phyloP scores from a whole-genome alignment of 2,113 vertebrate genomes.

The Pseudopipra pipra region DNA sequence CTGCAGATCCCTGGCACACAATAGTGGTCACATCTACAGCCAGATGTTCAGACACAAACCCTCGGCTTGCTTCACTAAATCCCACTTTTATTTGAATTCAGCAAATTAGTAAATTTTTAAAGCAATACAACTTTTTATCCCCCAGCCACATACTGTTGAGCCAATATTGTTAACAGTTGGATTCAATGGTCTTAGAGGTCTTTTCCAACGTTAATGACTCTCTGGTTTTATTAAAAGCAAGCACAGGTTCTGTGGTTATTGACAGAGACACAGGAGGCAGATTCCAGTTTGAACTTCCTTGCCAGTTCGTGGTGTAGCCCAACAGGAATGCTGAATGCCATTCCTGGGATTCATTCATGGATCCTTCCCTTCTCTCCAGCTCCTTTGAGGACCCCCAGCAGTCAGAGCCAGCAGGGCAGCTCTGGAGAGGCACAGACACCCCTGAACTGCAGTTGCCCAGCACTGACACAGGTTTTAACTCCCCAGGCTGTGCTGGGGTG shows the following conservation, averaged over 20 bases:
- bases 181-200: not conserved
- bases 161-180: too few relatives aligned
- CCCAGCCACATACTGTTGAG: not conserved
- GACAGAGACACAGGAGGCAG: not conserved
- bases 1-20: not conserved
- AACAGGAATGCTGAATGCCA: not conserved
- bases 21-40: not conserved
- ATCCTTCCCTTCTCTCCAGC: not conserved
- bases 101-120: not conserved
- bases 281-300: not conserved
- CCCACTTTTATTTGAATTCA: not conserved
- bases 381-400: not conserved
- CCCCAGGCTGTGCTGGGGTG: not conserved
- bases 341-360: not conserved
- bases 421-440: not conserved
- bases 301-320: not conserved
- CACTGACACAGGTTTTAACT: not conserved
- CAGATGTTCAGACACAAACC: not conserved
- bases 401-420: not conserved
- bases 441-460: not conserved
- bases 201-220: not conserved
- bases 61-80: not conserved
- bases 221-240: not conserved
- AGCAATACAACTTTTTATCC: not conserved
- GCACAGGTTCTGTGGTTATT: not conserved